A percentile compares a stretch with the other conserved stretches of the same genome.
phyloP scores from a whole-genome alignment of 2,113 vertebrate species.

The Hepsetus odoe region DNA sequence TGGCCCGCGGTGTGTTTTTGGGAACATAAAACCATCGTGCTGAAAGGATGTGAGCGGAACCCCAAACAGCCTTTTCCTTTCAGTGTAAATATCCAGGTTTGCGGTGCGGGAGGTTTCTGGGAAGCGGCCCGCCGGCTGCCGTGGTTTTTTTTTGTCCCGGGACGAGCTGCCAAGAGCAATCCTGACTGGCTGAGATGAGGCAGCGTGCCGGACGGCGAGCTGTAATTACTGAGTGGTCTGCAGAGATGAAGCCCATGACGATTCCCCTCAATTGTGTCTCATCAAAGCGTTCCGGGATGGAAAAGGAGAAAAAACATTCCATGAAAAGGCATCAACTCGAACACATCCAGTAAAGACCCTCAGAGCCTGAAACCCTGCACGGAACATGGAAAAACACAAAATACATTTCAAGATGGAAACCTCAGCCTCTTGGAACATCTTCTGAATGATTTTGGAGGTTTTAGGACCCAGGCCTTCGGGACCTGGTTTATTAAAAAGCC shows the following conservation, averaged over 20 bases:
- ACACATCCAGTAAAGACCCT: neutral
- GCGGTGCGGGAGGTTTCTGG: constrained; percentile 20
- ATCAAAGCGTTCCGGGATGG: constrained; percentile 22
- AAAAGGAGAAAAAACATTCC: constrained; percentile 30
- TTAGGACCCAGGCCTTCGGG: neutral
- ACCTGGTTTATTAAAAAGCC: neutral
- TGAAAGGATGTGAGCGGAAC: constrained; percentile 1
- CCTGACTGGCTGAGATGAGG: neutral
- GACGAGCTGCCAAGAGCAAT: constrained; percentile 2
- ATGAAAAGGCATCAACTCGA: neutral
- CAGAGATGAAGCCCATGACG: neutral
- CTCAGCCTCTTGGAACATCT: constrained; percentile 20
- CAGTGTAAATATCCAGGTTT: constrained; percentile 29
- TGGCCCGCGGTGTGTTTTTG: neutral
- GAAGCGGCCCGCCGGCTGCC: constrained; percentile 16
- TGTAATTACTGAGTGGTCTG: constrained; percentile 45
- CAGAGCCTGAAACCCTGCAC: constrained; percentile 4
- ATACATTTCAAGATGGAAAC: constrained; percentile 35
- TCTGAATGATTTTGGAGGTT: neutral
- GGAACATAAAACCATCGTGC: neutral
- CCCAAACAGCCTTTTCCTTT: neutral
- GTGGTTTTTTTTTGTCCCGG: constrained; percentile 45
- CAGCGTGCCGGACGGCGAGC: constrained; percentile 20
- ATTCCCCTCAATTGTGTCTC: constrained; percentile 5
- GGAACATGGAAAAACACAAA: neutral